Percentiles rank a stretch among this genome's conserved stretches.
Conservation (phyloP, 2,113 vertebrate species). For the Hippocampus abdominalis region DNA sequence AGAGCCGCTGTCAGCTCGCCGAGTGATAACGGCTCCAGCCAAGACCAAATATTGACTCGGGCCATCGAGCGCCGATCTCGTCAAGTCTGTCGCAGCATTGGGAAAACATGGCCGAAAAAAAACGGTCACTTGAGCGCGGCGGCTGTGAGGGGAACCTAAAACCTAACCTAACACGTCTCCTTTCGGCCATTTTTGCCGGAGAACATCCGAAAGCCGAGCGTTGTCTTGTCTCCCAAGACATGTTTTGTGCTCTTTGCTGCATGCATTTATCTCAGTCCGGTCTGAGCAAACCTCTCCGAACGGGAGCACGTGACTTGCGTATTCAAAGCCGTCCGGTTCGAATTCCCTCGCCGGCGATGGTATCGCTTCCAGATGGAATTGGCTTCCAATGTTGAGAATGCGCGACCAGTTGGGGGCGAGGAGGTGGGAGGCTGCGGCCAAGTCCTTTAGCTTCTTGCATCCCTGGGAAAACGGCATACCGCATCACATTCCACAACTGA, state of each 20-base stretch:
- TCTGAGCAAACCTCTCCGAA: background rate
- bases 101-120: background rate
- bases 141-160: background rate
- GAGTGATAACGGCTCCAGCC: conserved; percentile 66
- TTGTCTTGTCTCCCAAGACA: background rate
- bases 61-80: background rate
- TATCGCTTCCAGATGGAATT: conserved; percentile 2
- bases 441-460: background rate
- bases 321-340: background rate
- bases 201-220: background rate
- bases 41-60: conserved; percentile 17
- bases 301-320: background rate
- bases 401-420: background rate
- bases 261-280: background rate
- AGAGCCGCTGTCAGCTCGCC: conserved; percentile 51
- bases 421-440: background rate
- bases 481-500: background rate
- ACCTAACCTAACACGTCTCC: too few relatives aligned
- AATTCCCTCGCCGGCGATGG: conserved; percentile 1
- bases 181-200: background rate
- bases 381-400: background rate
- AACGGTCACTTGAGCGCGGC: background rate
- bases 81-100: background rate
- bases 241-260: too few relatives aligned
- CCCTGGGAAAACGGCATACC: background rate